phyloP scores from a whole-genome alignment of 2,797 vertebrate genomes.

The Amniataba percoides region DNA sequence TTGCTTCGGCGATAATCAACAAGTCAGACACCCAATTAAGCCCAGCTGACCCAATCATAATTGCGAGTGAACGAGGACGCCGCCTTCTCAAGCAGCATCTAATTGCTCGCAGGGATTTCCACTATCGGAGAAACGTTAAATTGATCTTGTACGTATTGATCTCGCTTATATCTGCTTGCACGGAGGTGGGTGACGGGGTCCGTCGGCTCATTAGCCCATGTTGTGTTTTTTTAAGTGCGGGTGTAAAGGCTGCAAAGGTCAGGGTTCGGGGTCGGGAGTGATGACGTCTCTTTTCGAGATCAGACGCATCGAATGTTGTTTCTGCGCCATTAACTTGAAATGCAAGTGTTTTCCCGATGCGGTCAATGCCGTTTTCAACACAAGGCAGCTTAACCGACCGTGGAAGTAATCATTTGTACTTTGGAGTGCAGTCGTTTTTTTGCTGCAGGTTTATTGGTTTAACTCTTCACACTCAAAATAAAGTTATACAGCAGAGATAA shows the following conservation, averaged over 20 bases:
- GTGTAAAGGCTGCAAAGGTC: constrained; percentile 1
- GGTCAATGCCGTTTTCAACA: neutral
- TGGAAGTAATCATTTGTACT: neutral
- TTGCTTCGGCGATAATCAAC: constrained; percentile 57
- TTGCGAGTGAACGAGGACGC: constrained; percentile 47
- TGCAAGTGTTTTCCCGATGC: neutral
- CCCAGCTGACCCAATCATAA: constrained; percentile 60
- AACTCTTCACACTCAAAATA: neutral
- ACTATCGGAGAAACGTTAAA: constrained; percentile 20
- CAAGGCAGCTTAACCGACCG: neutral
- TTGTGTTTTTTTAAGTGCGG: constrained; percentile 28
- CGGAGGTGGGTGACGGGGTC: neutral
- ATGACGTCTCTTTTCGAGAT: constrained; percentile 7
- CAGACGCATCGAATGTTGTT: neutral
- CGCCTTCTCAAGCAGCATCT: constrained; percentile 3
- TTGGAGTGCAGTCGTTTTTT: neutral
- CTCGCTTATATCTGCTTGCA: constrained; percentile 32
- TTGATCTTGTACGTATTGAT: constrained; percentile 57
- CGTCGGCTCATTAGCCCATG: constrained; percentile 40
- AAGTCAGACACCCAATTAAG: constrained; percentile 59
- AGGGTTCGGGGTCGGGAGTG: neutral
- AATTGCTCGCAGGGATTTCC: constrained; percentile 55
- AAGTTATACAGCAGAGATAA: neutral
- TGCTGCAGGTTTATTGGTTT: constrained; percentile 8
- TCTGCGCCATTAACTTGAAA: neutral